Percentiles rank a stretch among this genome's conserved stretches.
Evolutionary conservation across 1,140 invertebrate species (phyloP).

Genomic region (Rhopalosiphum padi): DNA sequence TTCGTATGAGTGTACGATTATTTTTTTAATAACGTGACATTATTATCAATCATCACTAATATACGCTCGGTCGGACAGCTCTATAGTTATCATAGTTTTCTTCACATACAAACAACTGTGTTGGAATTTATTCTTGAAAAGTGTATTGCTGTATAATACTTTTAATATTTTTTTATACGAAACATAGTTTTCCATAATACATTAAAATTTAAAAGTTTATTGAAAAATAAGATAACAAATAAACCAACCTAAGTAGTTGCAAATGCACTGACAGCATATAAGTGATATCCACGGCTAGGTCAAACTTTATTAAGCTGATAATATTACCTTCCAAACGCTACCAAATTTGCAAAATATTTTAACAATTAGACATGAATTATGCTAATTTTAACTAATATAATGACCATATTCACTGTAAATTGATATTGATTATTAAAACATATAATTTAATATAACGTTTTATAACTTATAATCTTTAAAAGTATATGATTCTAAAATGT

Average conservation of each 20-base stretch:
- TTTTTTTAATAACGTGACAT: not conserved
- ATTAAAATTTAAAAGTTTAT: no score
- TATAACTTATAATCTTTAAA: no score
- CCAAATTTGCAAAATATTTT: not conserved
- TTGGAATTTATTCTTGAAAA: not conserved
- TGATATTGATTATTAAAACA: no score
- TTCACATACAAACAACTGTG: not conserved
- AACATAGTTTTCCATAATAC: not conserved
- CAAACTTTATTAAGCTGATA: not conserved
- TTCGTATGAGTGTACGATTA: not conserved
- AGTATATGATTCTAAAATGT: no score
- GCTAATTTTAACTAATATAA: not conserved
- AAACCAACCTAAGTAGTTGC: not conserved
- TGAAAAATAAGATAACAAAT: not conserved
- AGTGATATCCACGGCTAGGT: no score
- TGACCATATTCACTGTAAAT: no score
- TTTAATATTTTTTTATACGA: not conserved
- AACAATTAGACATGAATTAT: not conserved
- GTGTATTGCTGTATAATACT: not conserved
- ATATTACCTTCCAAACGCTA: not conserved
- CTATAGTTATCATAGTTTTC: not conserved
- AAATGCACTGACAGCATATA: not conserved
- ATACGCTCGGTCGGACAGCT: not conserved
- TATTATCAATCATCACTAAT: slow-evolving; percentile 20
- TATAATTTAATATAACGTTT: no score